These are phyloP conservation scores for Pipa parva DNA, from an alignment of 2,113 vertebrate species.

Conservation along the genomic window DNA sequence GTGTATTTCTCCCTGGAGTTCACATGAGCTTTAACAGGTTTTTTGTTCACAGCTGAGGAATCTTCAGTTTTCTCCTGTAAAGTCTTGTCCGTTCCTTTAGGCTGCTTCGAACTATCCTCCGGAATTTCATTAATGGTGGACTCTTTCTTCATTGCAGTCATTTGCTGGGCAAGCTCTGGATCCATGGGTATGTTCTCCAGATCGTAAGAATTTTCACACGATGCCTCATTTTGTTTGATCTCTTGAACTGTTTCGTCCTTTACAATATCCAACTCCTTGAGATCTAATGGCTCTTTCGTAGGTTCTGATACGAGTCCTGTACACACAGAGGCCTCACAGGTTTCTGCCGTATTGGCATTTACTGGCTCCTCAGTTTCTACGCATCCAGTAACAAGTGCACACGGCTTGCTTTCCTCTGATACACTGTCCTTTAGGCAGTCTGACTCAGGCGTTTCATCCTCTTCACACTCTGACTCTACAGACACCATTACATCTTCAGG, in stretches of 20 bases:
- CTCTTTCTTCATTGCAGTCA: not conserved
- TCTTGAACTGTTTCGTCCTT: not conserved
- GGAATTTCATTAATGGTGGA: not conserved
- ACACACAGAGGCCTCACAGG: not conserved
- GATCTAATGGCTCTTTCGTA: not conserved
- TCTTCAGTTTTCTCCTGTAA: too few species aligned
- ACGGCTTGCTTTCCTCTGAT: not conserved
- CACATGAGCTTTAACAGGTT: too few species aligned
- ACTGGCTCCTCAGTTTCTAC: not conserved
- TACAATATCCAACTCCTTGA: not conserved
- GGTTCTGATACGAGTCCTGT: not conserved
- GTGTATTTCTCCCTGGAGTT: too few species aligned
- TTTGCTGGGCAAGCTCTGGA: not conserved
- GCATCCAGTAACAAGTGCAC: not conserved
- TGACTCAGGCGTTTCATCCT: not conserved
- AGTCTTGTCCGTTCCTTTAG: too few species aligned
- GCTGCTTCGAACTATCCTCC: not conserved
- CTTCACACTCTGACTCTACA: slow-evolving; percentile 30
- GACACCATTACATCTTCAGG: slow-evolving; percentile 15
- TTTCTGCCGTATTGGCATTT: too few species aligned
- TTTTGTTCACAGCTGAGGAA: too few species aligned
- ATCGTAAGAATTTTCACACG: not conserved
- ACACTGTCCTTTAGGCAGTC: not conserved
- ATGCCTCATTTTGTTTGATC: not conserved
- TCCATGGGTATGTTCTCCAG: too few species aligned